Base-by-base conservation (phyloP, 1,140 invertebrate genomes). In the Dendrolimus punctatus region DNA sequence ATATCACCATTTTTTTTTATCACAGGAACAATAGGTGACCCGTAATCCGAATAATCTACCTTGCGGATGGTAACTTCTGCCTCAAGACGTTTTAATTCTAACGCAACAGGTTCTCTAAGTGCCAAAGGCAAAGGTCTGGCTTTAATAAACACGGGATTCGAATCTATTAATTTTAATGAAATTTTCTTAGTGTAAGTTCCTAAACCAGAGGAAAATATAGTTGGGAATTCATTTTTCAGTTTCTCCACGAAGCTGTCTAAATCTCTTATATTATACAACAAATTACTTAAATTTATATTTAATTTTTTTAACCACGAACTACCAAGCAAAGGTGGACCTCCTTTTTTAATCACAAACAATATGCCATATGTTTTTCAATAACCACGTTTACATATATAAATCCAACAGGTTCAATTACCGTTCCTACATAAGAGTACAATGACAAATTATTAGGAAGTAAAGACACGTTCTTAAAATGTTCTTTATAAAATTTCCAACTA, bases 71-170 rank as follows among this genome's bases (percentile, higher is more conserved):
- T 42, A n/a, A 1, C 41, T n/a, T 42, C 41, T 42, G 41, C 41
- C 41, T 42, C 41, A n/a, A 42, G 41, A n/a, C 41, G 41, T 42
- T 42, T n/a, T 42, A 42, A 42, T 42, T 42, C 41, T 42, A 42
- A 42, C 41, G 6, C 41, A 42, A 42, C 41, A n/a, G 41, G 41
- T 42, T 7, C 41, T 8, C 41, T 7, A 8, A 42, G 41, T 42
- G 41, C 41, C 4, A 42, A n/a, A 7, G 2, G 41, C n/a, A 42
- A 42, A 7, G 6, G 41, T 42, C 41, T 42, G n/a, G 41, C 41
- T 42, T 42, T 42, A 42, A 42, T 42, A 42, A 42, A 42, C n/a
- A 42, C 41, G 2, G 41, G 41, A 42, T 42, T 42, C n/a, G 6
- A 8, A 42, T 42, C 41, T 8, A 7, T 42, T n/a, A 42, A 42